Base-by-base conservation (phyloP, 2,888 invertebrate species). In the Rhimphoctona megacephalus region DNA sequence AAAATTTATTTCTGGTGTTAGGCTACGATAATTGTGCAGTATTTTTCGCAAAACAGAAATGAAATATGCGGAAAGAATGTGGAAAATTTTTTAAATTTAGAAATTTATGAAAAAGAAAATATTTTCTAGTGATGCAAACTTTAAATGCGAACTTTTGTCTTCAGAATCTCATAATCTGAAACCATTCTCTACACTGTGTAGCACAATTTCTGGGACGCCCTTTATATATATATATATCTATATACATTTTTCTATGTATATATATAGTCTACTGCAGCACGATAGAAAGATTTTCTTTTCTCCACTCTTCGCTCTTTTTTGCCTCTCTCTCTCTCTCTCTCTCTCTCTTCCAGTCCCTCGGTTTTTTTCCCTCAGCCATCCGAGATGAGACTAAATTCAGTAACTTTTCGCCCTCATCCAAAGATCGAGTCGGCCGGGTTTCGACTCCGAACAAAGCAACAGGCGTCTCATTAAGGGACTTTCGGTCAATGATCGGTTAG, bases 221-320 rank as follows among this genome's bases (percentile, higher is more conserved):
- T 57, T 25, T 72, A 66, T 39, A 66, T 39, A n/a, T 67, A 49
- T 17, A 49, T 33, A 52, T 3, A 64, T 52, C 19, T 66, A 49
- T 17, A 54, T 11, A 57, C 11, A 57, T 22, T 43, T 8, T 30
- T 25, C 49, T 14, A 39, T 30, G 54, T 4, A 11, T 61, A 64
- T 61, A 64, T 52, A 17, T 54, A 33, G 39, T 46, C 19, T 25
- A 54, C 54, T 81, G 46, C 77, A 73, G 25, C 57, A 22, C 77
- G 73, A 79, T 78, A 67, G 49, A 81, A 85, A 81, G 46, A 85
- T 79, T 76, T 43, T 77, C 70, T 74, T 78, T 67, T 79, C 57
- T 78, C 52, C 52, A n/a, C 30, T 39, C 39, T 39, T 1, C 9
- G 7, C 14, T 43, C 43, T 54, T 79, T 69, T 74, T 61, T 30